Evolutionary conservation across 2,888 invertebrate species (phyloP).

Genomic region (Coenonympha arcania): DNA sequence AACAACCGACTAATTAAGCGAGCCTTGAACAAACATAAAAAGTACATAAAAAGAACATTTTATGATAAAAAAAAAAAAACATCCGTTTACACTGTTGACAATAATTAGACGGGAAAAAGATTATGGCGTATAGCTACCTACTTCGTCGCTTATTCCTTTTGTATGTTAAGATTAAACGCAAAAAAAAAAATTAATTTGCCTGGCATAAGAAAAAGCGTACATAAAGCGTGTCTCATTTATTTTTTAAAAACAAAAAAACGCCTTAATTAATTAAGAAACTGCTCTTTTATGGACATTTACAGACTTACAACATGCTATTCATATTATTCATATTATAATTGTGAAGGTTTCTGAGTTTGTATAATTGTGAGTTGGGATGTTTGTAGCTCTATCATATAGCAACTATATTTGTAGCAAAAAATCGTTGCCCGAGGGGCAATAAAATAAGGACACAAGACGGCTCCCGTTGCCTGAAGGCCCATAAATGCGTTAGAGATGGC

Average conservation of each 20-base stretch:
- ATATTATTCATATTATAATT: no score
- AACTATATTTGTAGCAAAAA: no score
- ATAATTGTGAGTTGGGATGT: no score
- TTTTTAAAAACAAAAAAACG: neutral
- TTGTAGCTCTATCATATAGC: no score
- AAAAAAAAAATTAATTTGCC: neutral
- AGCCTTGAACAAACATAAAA: constrained; percentile 47
- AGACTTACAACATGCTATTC: no score
- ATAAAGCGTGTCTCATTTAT: neutral
- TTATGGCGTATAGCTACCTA: constrained; percentile 10
- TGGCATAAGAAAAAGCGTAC: neutral
- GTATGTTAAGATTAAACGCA: neutral
- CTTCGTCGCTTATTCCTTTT: constrained; percentile 8
- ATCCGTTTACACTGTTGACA: constrained; percentile 41
- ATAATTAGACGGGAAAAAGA: constrained; percentile 31
- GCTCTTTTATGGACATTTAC: no score
- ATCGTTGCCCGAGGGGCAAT: no score
- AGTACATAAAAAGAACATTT: constrained; percentile 38
- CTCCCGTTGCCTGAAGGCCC: no score
- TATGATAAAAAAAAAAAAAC: constrained; percentile 47
- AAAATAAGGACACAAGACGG: no score
- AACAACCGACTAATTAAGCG: constrained; percentile 52
- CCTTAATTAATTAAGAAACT: no score
- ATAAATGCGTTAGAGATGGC: no score
- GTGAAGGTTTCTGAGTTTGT: no score